These are phyloP conservation scores for Lumbricus terrestris DNA, from an alignment of 2,888 invertebrate species.

Conservation along the genomic window DNA sequence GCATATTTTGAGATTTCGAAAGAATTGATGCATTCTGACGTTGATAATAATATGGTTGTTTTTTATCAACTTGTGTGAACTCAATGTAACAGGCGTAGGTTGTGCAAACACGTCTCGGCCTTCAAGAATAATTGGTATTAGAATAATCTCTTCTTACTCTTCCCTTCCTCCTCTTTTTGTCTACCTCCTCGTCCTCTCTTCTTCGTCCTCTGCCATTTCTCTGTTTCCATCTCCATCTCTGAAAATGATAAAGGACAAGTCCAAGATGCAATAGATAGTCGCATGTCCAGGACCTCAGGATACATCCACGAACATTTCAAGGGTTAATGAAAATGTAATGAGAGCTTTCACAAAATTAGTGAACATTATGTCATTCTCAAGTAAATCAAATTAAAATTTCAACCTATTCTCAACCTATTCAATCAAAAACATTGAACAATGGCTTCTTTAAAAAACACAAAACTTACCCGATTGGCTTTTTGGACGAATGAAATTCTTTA, in stretches of 20 bases:
- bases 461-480: slow-evolving; percentile 64
- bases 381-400: neutral
- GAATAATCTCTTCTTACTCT: too few relatives aligned
- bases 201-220: too few relatives aligned
- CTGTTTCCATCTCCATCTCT: too few relatives aligned
- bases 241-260: neutral
- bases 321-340: neutral
- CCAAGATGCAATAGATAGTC: too few relatives aligned
- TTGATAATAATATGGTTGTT: neutral
- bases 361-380: neutral
- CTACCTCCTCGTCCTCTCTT: too few relatives aligned
- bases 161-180: too few relatives aligned
- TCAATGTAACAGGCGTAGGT: too few relatives aligned
- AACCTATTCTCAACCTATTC: neutral
- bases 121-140: neutral
- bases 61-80: neutral
- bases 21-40: neutral
- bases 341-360: neutral
- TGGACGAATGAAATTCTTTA: slow-evolving; percentile 61
- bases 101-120: too few relatives aligned
- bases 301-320: too few relatives aligned
- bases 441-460: neutral
- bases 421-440: neutral
- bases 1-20: neutral
- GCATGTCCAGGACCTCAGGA: neutral